Percentiles rank a stretch among this genome's conserved stretches.
These are phyloP conservation scores for Oreochromis niloticus DNA, from an alignment of 2,113 vertebrate species.

Conservation along the genomic window DNA sequence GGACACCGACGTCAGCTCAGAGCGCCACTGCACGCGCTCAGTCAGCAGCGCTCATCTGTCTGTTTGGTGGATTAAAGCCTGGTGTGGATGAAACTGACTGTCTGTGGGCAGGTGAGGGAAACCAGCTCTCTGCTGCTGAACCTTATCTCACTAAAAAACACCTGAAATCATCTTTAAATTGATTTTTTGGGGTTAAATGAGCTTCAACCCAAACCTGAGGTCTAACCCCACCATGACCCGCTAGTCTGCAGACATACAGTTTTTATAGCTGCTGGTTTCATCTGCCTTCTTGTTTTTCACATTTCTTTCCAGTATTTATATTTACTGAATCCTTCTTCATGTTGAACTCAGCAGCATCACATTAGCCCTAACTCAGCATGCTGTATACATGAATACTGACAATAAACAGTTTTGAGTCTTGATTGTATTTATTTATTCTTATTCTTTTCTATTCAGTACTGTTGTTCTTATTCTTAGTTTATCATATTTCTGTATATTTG, in stretches of 20 bases:
- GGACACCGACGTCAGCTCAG: background rate
- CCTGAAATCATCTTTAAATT: no score
- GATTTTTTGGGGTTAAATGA: no score
- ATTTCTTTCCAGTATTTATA: background rate
- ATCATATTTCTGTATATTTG: background rate
- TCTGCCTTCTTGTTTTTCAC: background rate
- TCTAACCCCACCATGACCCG: no score
- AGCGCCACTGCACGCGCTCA: background rate
- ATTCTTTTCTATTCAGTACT: background rate
- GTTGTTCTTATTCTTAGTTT: background rate
- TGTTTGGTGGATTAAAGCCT: background rate
- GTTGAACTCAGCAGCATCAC: background rate
- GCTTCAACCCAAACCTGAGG: no score
- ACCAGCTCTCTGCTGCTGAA: no score
- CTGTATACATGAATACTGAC: background rate
- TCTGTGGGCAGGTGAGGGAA: background rate
- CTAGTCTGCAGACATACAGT: no score
- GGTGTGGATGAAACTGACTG: background rate
- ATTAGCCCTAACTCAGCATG: accelerated
- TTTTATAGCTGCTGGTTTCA: no score
- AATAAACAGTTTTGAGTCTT: background rate
- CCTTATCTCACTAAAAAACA: no score
- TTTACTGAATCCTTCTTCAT: background rate
- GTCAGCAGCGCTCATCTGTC: background rate
- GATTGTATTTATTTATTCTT: background rate